These are phyloP conservation scores for Tuberolachnus salignus DNA, from an alignment of 2,888 invertebrate genomes.

Conservation along the genomic window DNA sequence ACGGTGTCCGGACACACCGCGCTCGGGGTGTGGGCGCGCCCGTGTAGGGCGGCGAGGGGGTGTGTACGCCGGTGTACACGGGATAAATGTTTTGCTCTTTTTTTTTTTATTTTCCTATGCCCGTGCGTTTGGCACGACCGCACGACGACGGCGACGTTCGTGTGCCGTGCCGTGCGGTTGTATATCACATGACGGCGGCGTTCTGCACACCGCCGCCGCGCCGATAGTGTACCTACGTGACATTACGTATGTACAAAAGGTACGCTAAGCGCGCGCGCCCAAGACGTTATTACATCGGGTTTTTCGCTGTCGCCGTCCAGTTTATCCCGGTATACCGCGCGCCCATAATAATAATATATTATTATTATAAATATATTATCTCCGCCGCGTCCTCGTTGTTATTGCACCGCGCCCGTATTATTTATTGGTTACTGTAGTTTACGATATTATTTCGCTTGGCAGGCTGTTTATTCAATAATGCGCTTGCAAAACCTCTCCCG, in stretches of 20 bases:
- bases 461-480: no score
- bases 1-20: neutral
- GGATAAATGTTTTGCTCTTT: conserved; percentile 28
- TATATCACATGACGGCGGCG: no score
- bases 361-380: neutral
- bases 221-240: conserved; percentile 19
- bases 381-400: no score
- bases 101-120: no score
- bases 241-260: neutral
- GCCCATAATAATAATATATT: no score
- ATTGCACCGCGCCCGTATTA: neutral
- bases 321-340: neutral
- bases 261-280: neutral
- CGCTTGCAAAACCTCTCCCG: no score
- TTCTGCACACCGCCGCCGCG: no score
- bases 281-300: conserved; percentile 25
- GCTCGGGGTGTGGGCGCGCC: neutral
- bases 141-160: neutral
- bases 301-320: conserved; percentile 25
- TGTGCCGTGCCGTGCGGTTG: neutral
- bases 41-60: neutral
- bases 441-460: no score
- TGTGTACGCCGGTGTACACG: neutral
- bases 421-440: no score
- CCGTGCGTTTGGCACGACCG: conserved; percentile 20